These are phyloP conservation scores for Fulmarus glacialis DNA, from an alignment of 2,113 vertebrate species.

Conservation along the genomic window DNA sequence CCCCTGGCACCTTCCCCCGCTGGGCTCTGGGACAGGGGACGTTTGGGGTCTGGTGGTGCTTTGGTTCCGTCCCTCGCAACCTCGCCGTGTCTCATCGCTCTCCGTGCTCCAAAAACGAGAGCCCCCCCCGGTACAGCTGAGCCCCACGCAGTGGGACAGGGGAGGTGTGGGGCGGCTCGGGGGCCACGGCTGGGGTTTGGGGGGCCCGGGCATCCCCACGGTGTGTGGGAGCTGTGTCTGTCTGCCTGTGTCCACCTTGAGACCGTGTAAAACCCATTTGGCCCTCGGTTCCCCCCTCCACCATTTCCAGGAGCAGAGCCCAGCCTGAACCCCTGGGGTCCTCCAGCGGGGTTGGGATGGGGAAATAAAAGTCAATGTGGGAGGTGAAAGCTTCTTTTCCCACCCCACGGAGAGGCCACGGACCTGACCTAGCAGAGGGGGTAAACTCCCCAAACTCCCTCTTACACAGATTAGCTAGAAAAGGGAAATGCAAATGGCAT, in stretches of 20 bases:
- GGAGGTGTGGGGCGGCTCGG: neutral
- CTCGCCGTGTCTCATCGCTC: accelerated
- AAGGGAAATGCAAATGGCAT: neutral
- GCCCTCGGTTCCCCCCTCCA: neutral
- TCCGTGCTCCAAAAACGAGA: accelerated
- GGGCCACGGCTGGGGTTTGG: neutral
- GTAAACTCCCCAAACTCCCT: neutral
- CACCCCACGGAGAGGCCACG: neutral
- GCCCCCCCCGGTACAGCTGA: neutral
- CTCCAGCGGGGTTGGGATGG: neutral
- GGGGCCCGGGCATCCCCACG: neutral
- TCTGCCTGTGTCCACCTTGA: neutral
- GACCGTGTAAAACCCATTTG: neutral
- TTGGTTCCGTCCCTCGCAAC: neutral
- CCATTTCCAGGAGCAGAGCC: neutral
- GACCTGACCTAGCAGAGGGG: neutral
- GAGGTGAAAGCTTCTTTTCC: neutral
- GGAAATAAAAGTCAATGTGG: neutral
- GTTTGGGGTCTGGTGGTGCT: neutral
- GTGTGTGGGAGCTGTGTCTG: accelerated
- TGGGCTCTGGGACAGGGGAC: neutral
- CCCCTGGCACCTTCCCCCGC: accelerated
- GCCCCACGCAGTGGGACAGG: neutral
- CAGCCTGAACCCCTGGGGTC: neutral
- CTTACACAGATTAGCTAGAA: neutral